phyloP scores from a whole-genome alignment of 2,113 vertebrate species.

The Poeciliopsis prolifica region DNA sequence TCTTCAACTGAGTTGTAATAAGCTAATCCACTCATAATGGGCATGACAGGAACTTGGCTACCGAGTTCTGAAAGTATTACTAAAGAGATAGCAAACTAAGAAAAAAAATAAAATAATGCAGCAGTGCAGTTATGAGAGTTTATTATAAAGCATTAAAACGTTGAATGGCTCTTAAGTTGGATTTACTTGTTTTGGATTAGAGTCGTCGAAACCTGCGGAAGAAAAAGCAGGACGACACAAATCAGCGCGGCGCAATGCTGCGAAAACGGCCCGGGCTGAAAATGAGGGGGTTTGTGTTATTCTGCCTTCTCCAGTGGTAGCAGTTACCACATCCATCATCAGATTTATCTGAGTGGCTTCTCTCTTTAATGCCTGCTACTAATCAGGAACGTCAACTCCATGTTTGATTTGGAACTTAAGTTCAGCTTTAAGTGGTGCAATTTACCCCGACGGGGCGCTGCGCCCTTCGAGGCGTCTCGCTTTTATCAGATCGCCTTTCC shows the following conservation, averaged over 20 bases:
- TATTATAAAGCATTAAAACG: not conserved
- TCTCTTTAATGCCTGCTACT: not conserved
- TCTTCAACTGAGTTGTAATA: not conserved
- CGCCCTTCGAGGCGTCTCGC: not conserved
- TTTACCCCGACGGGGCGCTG: not conserved
- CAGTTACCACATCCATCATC: not conserved
- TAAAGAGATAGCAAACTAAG: not conserved
- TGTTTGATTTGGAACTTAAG: not conserved
- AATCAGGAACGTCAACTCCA: not conserved
- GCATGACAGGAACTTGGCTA: not conserved
- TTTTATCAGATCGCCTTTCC: not conserved
- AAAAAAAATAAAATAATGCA: not conserved
- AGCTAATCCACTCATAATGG: not conserved
- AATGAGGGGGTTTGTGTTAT: not conserved
- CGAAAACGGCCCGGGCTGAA: not conserved
- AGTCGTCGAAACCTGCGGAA: not conserved
- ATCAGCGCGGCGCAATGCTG: not conserved
- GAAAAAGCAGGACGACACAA: not conserved
- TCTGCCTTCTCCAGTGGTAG: not conserved
- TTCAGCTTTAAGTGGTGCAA: no score
- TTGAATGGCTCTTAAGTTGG: not conserved
- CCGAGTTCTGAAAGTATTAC: not conserved
- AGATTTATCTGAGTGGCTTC: conserved; percentile 1
- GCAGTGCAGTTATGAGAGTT: not conserved
- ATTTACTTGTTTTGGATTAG: not conserved